Evolutionary conservation across 2,797 vertebrate species (phyloP).

Genomic region (Artibeus jamaicensis): DNA sequence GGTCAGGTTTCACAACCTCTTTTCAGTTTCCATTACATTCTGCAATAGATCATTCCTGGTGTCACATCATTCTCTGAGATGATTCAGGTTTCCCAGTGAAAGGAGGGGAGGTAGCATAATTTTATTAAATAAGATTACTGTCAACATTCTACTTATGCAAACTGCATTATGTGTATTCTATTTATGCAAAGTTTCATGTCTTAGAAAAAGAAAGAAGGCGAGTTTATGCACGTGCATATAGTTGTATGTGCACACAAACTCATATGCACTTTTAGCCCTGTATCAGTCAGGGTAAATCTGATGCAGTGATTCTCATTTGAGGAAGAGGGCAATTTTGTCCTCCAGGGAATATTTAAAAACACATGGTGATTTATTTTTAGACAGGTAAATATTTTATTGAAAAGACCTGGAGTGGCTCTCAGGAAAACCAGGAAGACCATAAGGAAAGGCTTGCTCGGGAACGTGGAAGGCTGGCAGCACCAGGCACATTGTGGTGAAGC

Average conservation of each 20-base stretch:
- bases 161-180: background rate
- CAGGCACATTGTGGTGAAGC: no score
- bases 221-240: background rate
- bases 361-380: background rate
- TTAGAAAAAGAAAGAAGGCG: slow-evolving; percentile 5
- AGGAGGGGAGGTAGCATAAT: background rate
- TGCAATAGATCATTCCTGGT: background rate
- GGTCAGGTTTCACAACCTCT: slow-evolving; percentile 19
- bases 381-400: background rate
- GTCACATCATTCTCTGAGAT: background rate
- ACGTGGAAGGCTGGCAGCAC: background rate
- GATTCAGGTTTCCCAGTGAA: slow-evolving; percentile 13
- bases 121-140: background rate
- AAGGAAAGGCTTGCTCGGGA: background rate
- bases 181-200: background rate
- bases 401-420: background rate
- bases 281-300: background rate
- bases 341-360: background rate
- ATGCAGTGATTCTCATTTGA: background rate
- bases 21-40: background rate
- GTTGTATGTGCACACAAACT: background rate
- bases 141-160: background rate
- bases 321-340: background rate
- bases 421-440: background rate
- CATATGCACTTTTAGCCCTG: background rate